Base-by-base conservation (phyloP, 2,888 invertebrate genomes). In the Ennomos erosarius region DNA sequence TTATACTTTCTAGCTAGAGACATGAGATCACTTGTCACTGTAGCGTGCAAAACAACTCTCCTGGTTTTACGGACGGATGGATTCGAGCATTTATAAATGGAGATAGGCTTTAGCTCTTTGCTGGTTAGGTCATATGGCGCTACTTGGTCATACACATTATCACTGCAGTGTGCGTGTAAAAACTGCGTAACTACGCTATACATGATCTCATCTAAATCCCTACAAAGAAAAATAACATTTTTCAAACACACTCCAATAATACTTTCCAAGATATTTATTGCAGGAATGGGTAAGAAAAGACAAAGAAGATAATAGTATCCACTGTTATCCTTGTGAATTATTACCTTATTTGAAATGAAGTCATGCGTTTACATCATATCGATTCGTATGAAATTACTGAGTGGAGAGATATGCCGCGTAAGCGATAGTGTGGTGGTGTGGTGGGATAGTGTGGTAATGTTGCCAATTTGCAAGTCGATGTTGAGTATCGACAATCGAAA, bases 311-410 rank as follows among this genome's bases (percentile, higher is more conserved):
- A 50, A n/a, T 54, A 55, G 46, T 37, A 59, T 35, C 43, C 45
- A 10, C 42, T 46, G 46, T 47, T 55, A 51, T 43, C 50, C 36
- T 11, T 10, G 43, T 53, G 47, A 59, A 46, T 50, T 55, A 59
- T 55, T 16, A 40, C 51, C 45, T 51, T 55, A 59, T 59, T 59
- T 59, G 50, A 42, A 34, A 46, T 42, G 50, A 51, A 47, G 36
- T 47, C 59, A 55, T 59, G 55, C 59, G 55, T 46, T 55, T 45
- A 55, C 47, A 59, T 59, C 45, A 54, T 59, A 49, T 54, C 50
- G 55, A 45, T 54, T 50, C 45, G 42, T 33, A n/a, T 51, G 43
- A 47, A 59, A 47, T 55, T 55, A 59, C 59, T 55, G 59, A 46
- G 37, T 37, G 43, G 55, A 59, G 59, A 59, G 59, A 59, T 59